Evolutionary conservation across 2,113 vertebrate species (phyloP), one percentile per base, ranked within the genome.

Genomic region (Bucco capensis): DNA sequence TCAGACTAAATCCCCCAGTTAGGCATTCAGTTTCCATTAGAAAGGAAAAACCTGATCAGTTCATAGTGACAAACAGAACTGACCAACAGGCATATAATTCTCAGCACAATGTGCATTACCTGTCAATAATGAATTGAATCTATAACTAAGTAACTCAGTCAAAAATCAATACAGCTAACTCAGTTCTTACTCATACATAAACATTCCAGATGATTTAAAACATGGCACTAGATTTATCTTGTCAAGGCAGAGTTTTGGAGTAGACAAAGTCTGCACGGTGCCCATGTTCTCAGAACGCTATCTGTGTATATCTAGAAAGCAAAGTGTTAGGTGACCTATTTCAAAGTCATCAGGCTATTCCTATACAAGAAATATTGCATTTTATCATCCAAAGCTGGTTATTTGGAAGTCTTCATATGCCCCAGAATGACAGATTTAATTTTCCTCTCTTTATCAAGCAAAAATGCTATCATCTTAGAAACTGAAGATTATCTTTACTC

Each of bases 231-330:
- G 37, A 61, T 80, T 57, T 58, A 76, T 17, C 40, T 57, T 74
- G 24, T 60, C 35, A 46, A 35, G 50, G 16, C 18, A 80, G 44
- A 27, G 31, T 27, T 35, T 75, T 30, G 47, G 40, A 83, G 58
- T 21, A 71, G 44, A 23, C 0, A 0, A 86, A 53, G 21, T n/a
- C 25, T 69, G 23, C 3, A 0, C 3, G 4, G 15, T 15, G 16
- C 25, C 87, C 17, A 19, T 4, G 1, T 6, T 49, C 21, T 27
- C 44, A 53, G 40, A 61, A 42, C 14, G 85, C 3, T 35, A 53
- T 7, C 27, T 61, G 54, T 61, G 54, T 31, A 69, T 49, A 86
- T 46, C 7, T 51, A n/a, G 25, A 73, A 77, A 66, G 42, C 3
- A 42, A 14, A 86, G 25, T 3, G 8, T 30, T 31, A 42, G 7